Evolutionary conservation across 2,888 invertebrate genomes (phyloP), one percentile per base, ranked within the genome.

Genomic region (Mycalesis mineus): DNA sequence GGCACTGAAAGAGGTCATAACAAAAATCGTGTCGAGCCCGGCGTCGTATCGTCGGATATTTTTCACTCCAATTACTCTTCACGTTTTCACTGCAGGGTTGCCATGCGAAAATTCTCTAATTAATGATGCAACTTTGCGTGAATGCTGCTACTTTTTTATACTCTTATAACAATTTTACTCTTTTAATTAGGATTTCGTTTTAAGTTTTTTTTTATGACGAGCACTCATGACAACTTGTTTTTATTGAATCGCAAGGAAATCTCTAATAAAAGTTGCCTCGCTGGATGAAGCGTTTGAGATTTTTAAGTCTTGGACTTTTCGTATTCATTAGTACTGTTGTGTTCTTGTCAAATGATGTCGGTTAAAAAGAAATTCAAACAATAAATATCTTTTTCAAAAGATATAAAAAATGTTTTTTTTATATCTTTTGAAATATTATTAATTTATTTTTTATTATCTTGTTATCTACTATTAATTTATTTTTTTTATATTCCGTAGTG

Each of bases 1-100:
- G 47, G 28, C 14, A 53, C 41, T 28, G 55, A 45, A 60, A 60
- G 55, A 57, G 62, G 60, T 55, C 62, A 60, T 58, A 72, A 65
- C 66, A 72, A 73, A 73, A 75, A 73, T 73, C 67, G 66, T 70
- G 65, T 62, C 65, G 57, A 41, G 33, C 33, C 48, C 17, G 44
- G 36, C 53, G 53, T 70, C 63, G 62, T 69, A 73, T 70, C 66
- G 66, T 66, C 54, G 68, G 70, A 75, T 75, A 74, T 76, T 73
- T 74, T 69, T 75, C 69, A 76, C 74, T 76, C 72, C 77, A 80
- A 78, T 82, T 79, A 75, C 73, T 74, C 66, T 64, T 56, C 67
- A 64, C 72, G 59, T 58, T 50, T 52, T 72, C 68, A 74, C 62
- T 52, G 53, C 52, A 80, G 76, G 78, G 77, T 62, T 74, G 71